Base-by-base conservation (phyloP, 2,888 invertebrate genomes). In the Sinotaia quadrata region DNA sequence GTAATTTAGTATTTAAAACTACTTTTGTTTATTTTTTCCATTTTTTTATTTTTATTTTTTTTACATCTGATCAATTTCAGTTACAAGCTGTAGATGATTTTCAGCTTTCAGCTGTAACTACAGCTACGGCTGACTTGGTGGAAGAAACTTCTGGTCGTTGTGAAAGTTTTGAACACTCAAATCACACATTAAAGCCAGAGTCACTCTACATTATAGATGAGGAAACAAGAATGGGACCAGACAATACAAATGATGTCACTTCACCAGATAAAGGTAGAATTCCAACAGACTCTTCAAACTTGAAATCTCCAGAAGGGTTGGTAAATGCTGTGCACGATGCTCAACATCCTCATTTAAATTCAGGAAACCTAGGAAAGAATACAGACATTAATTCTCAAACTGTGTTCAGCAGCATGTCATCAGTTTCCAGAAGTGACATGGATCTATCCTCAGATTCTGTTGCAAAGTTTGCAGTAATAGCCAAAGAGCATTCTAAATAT, bases 171-270 rank as follows among this genome's bases (percentile, higher is more conserved):
- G n/a, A n/a, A n/a, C n/a, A n/a, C n/a, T n/a, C n/a, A n/a, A n/a
- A n/a, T n/a, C n/a, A 21, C 24, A n/a, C 47, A 18, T 24, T 47
- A 24, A 47, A 47, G 47, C 70, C 70, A 31, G 73, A 73, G 49
- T 49, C 41, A 24, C 70, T 73, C 36, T 71, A 65, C 47, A 56
- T 68, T 36, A 73, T 73, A 47, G 73, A 73, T 54, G 73, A 73
- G 54, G 73, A 73, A 27, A 73, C 73, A 27, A 47, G 73, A 33
- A 73, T 73, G 73, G 70, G 73, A 4, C 59, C 68, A 31, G 73
- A 73, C n/a, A 41, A 5, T 8, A 56, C n/a, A 12, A 56, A 56
- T 18, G 65, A 54, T 24, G 41, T 29, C 18, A 27, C 54, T 8
- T 18, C 18, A 24, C 54, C 27, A 24, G 41, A 12, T 41, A 15